Evolutionary conservation across 2,888 invertebrate genomes (phyloP).

Genomic region (Strigamia crassipes): DNA sequence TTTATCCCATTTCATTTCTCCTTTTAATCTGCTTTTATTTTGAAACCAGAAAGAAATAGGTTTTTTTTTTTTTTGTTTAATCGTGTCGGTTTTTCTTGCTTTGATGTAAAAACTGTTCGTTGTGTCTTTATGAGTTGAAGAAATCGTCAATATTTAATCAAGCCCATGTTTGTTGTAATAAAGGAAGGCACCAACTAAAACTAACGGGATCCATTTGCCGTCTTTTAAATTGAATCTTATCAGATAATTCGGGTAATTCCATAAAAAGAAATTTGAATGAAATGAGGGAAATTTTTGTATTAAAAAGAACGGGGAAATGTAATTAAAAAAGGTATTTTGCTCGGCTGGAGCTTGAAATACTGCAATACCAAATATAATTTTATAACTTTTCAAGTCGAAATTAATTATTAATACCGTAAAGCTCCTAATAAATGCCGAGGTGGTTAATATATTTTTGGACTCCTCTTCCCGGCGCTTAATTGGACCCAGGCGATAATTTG

Average conservation of each 20-base stretch:
- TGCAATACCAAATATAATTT: too few species aligned
- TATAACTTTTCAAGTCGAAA: too few species aligned
- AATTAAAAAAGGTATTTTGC: too few species aligned
- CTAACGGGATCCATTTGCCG: background rate
- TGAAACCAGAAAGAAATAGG: background rate
- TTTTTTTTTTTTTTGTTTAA: background rate
- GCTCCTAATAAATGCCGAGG: too few species aligned
- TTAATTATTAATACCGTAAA: too few species aligned
- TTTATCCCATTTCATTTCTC: background rate
- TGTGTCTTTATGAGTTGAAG: background rate
- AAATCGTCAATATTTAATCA: slow-evolving; percentile 4
- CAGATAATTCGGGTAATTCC: slow-evolving; percentile 25
- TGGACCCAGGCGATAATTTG: too few species aligned
- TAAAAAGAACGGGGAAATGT: background rate
- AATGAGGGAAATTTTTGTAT: background rate
- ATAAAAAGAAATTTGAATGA: background rate
- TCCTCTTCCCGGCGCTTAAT: too few species aligned
- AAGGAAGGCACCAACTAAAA: slow-evolving; percentile 6
- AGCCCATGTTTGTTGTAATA: slow-evolving; percentile 10
- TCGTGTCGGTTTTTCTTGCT: background rate
- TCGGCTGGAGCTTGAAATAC: too few species aligned
- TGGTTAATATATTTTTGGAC: too few species aligned
- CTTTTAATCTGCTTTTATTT: background rate
- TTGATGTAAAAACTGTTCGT: background rate
- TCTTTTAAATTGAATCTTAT: slow-evolving; percentile 38